Evolutionary conservation across 2,888 invertebrate species (phyloP).

Genomic region (Colostygia pectinataria): DNA sequence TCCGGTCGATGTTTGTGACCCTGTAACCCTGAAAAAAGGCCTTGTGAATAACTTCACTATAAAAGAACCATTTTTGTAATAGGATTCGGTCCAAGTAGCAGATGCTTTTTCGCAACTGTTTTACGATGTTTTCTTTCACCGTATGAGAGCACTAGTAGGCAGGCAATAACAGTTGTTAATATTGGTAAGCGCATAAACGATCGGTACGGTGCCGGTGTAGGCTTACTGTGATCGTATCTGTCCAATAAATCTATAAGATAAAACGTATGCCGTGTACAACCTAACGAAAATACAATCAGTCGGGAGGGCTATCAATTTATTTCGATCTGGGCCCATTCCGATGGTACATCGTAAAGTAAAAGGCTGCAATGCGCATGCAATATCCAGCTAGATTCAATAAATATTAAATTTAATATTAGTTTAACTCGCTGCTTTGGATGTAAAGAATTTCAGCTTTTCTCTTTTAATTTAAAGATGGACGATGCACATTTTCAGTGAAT

Average conservation of each 20-base stretch:
- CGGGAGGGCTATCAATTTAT: conserved; percentile 48
- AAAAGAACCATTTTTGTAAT: too few species aligned
- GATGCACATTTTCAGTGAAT: conserved; percentile 18
- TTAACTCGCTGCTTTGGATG: conserved; percentile 8
- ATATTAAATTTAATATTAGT: conserved; percentile 22
- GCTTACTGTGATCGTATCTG: conserved; percentile 72
- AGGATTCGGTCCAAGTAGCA: too few species aligned
- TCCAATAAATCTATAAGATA: conserved; percentile 78
- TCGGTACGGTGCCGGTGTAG: conserved; percentile 51
- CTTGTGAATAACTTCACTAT: too few species aligned
- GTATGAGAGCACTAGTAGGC: too few species aligned
- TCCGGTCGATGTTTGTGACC: too few species aligned
- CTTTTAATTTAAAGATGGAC: conserved; percentile 19
- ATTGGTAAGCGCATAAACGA: conserved; percentile 13
- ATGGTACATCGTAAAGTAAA: conserved; percentile 47
- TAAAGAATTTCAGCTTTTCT: not conserved
- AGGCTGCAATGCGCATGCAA: conserved; percentile 32
- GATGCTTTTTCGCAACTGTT: too few species aligned
- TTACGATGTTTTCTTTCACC: too few species aligned
- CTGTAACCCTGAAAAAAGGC: too few species aligned
- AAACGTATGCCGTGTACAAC: conserved; percentile 44
- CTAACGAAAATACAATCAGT: conserved; percentile 54
- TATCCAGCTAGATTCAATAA: conserved; percentile 23
- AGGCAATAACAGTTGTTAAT: conserved; percentile 6
- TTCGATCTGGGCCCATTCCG: conserved; percentile 46